A percentile compares a stretch with the other conserved stretches of the same genome.
These are phyloP conservation scores for Planococcus citri DNA, from an alignment of 1,140 invertebrate species.

Conservation along the genomic window DNA sequence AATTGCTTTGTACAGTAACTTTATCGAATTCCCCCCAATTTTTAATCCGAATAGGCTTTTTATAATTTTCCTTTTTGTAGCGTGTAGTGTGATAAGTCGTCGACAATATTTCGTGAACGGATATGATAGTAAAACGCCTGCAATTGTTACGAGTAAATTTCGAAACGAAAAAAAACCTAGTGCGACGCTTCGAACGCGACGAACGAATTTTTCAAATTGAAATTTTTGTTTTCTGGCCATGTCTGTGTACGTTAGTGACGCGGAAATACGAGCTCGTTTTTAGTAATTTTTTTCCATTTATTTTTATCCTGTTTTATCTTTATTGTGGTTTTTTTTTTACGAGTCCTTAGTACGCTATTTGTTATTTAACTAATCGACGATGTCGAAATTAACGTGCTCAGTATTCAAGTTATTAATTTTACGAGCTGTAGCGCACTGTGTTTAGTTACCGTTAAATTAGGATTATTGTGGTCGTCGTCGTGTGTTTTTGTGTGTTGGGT, in stretches of 20 bases:
- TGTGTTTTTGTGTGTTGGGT: constrained; percentile 2
- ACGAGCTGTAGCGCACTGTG: constrained; percentile 15
- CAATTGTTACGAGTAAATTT: too few relatives aligned
- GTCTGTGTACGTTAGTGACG: background rate
- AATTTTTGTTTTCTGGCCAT: too few relatives aligned
- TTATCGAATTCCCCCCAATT: background rate
- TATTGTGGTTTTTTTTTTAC: background rate
- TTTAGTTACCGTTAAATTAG: constrained; percentile 18
- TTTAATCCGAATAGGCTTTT: background rate
- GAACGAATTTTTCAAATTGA: too few relatives aligned
- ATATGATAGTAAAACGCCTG: too few relatives aligned
- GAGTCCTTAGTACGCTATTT: background rate
- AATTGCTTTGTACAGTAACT: background rate
- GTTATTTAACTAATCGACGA: background rate
- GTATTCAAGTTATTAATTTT: background rate
- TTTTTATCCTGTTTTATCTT: too few relatives aligned
- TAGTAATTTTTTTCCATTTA: background rate
- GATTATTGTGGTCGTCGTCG: background rate
- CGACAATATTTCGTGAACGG: too few relatives aligned
- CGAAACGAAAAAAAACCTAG: too few relatives aligned
- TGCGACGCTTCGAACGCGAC: too few relatives aligned
- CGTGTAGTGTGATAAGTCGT: too few relatives aligned
- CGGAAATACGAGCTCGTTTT: background rate
- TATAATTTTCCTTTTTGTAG: background rate
- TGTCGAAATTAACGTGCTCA: constrained; percentile 15